phyloP scores from a whole-genome alignment of 2,797 vertebrate species.

The Parambassis ranga region DNA sequence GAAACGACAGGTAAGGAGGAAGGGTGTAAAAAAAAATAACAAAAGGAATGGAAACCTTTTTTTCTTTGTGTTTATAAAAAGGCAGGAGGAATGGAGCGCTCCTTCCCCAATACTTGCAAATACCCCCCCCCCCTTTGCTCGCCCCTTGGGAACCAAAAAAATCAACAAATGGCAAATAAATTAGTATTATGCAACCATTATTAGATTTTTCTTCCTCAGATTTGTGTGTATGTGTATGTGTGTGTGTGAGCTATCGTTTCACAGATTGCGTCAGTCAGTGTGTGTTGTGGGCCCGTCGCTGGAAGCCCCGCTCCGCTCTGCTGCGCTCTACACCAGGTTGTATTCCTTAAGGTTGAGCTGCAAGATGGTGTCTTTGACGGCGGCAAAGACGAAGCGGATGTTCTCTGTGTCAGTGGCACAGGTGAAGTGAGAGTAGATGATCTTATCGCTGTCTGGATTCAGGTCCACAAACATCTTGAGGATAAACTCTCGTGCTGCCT shows the following conservation, averaged over 20 bases:
- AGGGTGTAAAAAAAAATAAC: not conserved
- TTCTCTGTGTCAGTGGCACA: slow-evolving; percentile 98
- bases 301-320: slow-evolving; percentile 10
- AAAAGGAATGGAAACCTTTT: slow-evolving; percentile 3
- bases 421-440: slow-evolving; percentile 98
- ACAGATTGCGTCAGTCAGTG: slow-evolving; percentile 83
- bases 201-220: slow-evolving; percentile 57
- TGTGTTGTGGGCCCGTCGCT: slow-evolving; percentile 28
- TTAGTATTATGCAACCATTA: slow-evolving; percentile 89
- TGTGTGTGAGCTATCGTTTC: slow-evolving; percentile 70
- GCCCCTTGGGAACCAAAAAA: slow-evolving; percentile 80
- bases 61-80: slow-evolving; percentile 43
- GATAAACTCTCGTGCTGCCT: slow-evolving; percentile 94
- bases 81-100: slow-evolving; percentile 37
- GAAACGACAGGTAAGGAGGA: not conserved
- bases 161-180: slow-evolving; percentile 91
- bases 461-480: slow-evolving; percentile 98
- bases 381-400: slow-evolving; percentile 96
- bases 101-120: slow-evolving; percentile 18
- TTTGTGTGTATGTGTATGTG: slow-evolving; percentile 1
- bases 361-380: slow-evolving; percentile 97
- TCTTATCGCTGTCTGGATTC: slow-evolving; percentile 97
- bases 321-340: slow-evolving; percentile 87
- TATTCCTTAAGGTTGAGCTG: slow-evolving; percentile 97
- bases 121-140: slow-evolving; percentile 66